These are phyloP conservation scores for Lasiommata megera DNA, from an alignment of 2,888 invertebrate species.

Conservation along the genomic window DNA sequence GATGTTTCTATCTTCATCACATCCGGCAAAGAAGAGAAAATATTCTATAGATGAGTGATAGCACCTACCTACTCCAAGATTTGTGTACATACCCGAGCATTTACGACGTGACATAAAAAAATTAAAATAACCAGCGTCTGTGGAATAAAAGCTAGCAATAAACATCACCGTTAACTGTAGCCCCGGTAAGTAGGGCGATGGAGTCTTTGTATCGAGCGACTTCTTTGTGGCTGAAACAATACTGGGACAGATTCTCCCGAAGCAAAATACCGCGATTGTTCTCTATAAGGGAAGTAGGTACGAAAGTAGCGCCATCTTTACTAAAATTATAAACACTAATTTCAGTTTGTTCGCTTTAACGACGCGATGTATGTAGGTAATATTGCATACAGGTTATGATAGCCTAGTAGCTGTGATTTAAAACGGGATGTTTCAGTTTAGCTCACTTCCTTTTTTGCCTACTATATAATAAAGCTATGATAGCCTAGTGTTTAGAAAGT, in stretches of 20 bases:
- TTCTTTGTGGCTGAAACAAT: slow-evolving; percentile 47
- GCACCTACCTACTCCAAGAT: background rate
- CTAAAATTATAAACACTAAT: no score
- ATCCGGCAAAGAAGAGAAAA: no score
- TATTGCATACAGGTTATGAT: no score
- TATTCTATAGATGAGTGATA: no score
- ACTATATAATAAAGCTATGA: no score
- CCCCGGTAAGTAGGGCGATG: slow-evolving; percentile 34
- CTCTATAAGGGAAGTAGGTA: slow-evolving; percentile 18
- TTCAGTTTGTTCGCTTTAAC: no score
- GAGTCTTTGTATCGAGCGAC: slow-evolving; percentile 41
- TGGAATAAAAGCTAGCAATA: slow-evolving; percentile 15
- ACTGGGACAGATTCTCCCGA: slow-evolving; percentile 20
- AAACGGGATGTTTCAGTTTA: no score
- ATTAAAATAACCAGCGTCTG: background rate
- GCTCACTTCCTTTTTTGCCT: no score
- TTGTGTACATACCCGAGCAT: background rate
- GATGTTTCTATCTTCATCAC: no score
- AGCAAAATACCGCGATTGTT: slow-evolving; percentile 22
- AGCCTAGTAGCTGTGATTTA: no score
- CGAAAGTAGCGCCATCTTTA: slow-evolving; percentile 10
- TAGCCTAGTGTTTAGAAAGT: no score
- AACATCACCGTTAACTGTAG: slow-evolving; percentile 18
- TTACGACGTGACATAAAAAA: background rate
- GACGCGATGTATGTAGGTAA: no score